phyloP scores from a whole-genome alignment of 2,113 vertebrate genomes.

The Geococcyx californianus region DNA sequence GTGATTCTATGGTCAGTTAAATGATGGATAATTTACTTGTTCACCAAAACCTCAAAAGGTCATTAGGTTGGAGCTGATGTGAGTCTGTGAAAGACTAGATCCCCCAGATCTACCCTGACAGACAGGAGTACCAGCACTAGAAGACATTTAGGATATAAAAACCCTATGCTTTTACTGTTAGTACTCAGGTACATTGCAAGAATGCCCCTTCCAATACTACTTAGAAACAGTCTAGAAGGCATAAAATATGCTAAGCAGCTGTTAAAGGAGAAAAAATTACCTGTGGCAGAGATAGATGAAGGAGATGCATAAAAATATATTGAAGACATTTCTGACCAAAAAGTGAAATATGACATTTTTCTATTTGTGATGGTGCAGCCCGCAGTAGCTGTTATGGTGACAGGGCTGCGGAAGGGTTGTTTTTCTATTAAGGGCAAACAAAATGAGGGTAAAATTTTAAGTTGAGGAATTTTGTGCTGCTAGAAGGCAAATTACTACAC shows the following conservation, averaged over 20 bases:
- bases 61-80: not conserved
- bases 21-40: not conserved
- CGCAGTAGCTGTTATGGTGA: not conserved
- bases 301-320: conserved; percentile 56
- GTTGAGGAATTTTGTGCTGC: conserved; percentile 74
- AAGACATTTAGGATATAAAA: not conserved
- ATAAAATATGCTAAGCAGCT: conserved; percentile 21
- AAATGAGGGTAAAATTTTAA: conserved; percentile 70
- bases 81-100: not conserved
- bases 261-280: not conserved
- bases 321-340: conserved; percentile 62
- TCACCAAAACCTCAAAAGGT: not conserved
- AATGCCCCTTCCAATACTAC: not conserved
- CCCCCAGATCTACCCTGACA: not conserved
- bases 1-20: too few relatives aligned
- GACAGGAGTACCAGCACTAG: not conserved
- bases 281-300: conserved; percentile 46
- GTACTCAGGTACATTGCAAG: not conserved
- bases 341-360: conserved; percentile 69
- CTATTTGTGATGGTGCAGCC: conserved; percentile 37
- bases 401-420: conserved; percentile 28
- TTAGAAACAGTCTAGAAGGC: conserved; percentile 3
- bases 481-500: conserved; percentile 75
- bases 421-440: conserved; percentile 68
- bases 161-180: not conserved